Evolutionary conservation across 2,888 invertebrate genomes (phyloP).

Genomic region (Epiblema foenella): DNA sequence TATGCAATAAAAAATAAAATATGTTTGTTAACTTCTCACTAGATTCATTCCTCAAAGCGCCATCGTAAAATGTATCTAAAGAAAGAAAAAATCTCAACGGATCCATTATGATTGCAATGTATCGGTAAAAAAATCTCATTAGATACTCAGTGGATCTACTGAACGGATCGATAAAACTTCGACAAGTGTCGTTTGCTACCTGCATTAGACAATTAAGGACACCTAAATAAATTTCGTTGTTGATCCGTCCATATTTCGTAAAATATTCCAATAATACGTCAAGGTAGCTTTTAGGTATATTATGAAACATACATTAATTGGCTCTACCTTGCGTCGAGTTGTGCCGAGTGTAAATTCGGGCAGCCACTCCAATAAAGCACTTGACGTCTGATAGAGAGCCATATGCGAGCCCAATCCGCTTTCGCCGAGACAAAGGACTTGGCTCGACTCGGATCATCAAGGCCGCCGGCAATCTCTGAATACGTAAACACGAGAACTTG

Average conservation of each 20-base stretch:
- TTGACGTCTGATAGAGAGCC: constrained; percentile 61
- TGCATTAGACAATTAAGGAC: background rate
- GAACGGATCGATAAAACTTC: no score
- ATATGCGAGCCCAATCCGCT: constrained; percentile 65
- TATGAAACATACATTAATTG: constrained; percentile 8
- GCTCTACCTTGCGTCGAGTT: constrained; percentile 5
- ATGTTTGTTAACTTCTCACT: no score
- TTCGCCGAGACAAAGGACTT: constrained; percentile 73
- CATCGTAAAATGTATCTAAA: no score
- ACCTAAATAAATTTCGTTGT: background rate
- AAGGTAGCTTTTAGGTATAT: background rate
- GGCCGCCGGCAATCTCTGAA: constrained; percentile 44
- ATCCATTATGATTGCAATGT: no score
- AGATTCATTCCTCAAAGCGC: no score
- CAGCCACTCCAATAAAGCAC: constrained; percentile 59
- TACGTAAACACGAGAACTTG: constrained; percentile 35
- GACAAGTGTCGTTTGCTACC: no score
- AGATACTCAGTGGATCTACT: no score
- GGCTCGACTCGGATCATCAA: constrained; percentile 63
- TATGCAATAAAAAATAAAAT: no score
- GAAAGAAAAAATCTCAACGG: no score
- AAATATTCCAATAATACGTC: background rate
- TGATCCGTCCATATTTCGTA: background rate
- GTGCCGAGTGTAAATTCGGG: constrained; percentile 36
- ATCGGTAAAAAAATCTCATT: no score